Evolutionary conservation across 2,113 vertebrate species (phyloP), one percentile per base, ranked within the genome.

Genomic region (Tautogolabrus adspersus): DNA sequence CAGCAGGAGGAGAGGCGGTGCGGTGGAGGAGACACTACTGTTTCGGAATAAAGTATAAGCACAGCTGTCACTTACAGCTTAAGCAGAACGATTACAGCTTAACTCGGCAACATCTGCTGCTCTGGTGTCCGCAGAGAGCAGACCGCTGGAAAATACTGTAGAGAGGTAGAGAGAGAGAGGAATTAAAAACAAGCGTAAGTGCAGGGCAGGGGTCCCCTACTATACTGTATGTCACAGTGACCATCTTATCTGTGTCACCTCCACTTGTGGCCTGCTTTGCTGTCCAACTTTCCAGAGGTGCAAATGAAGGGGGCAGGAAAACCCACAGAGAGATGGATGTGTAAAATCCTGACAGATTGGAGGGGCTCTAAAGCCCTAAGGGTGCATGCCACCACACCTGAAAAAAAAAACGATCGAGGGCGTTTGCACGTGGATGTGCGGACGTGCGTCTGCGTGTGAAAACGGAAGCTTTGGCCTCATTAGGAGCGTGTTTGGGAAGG

Each of bases 51-150:
- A 67, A 52, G 18, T 52, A 87, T 82, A 87, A 91, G 89, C 83
- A 87, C 89, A 88, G 82, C 85, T 92, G 85, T 86, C 82, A 72
- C 85, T 82, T 38, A 66, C 62, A 85, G 89, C 87, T 78, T 75
- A 79, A 87, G 85, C 79, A 82, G 71, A 91, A 83, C 65, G 76
- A 89, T 86, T 87, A 83, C 76, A 82, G 88, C 79, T 90, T 90
- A 88, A 87, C 78, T 87, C 84, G 7, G 42, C 72, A 90, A 89
- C 91, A 91, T 89, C 90, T 91, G 86, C 87, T 85, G 74, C 85
- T 85, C 64, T 82, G 47, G 18, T 15, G 77, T 73, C 56, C n/a
- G 15, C 44, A 21, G 2, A 81, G 61, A 85, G 72, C 55, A 66
- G 56, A 54, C 61, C 18, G 23, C 72, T 47, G 64, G 67, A 86